Evolutionary conservation across 2,797 vertebrate genomes (phyloP).

Genomic region (Sebastes itinus): DNA sequence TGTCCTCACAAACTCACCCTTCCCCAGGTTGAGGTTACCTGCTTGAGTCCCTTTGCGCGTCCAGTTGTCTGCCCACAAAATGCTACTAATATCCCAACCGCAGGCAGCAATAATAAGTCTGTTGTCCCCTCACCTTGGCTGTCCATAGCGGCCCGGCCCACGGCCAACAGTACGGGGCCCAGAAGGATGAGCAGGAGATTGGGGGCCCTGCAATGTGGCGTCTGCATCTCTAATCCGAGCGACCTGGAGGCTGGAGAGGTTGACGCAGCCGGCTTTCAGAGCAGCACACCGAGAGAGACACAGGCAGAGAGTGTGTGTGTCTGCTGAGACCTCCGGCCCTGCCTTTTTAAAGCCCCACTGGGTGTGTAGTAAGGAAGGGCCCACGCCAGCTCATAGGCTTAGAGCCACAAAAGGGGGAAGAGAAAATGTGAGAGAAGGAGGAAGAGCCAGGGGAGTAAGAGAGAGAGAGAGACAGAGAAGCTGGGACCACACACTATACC

Average conservation of each 20-base stretch:
- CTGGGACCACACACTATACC: slow-evolving; percentile 75
- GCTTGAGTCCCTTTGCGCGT: slow-evolving; percentile 8
- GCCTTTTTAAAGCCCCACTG: slow-evolving; percentile 83
- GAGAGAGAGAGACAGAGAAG: slow-evolving; percentile 14
- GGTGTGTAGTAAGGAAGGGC: slow-evolving; percentile 80
- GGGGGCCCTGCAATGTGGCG: slow-evolving; percentile 42
- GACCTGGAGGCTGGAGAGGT: slow-evolving; percentile 56
- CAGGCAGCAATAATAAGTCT: slow-evolving; percentile 44
- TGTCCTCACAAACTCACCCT: slow-evolving; percentile 27
- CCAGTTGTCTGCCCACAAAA: slow-evolving; percentile 47
- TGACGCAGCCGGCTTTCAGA: slow-evolving; percentile 42
- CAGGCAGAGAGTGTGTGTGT: slow-evolving; percentile 58
- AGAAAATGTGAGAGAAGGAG: slow-evolving; percentile 60
- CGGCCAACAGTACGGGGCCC: slow-evolving; percentile 63
- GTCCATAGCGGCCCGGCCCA: slow-evolving; percentile 43
- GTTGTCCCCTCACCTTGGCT: slow-evolving; percentile 79
- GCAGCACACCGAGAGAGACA: slow-evolving; percentile 37
- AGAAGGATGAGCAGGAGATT: slow-evolving; percentile 66
- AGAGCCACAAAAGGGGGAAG: slow-evolving; percentile 68
- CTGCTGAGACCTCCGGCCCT: slow-evolving; percentile 75
- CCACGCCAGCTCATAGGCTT: slow-evolving; percentile 82
- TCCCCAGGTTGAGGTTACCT: slow-evolving; percentile 58
- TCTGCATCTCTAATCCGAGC: slow-evolving; percentile 72
- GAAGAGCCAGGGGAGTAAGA: slow-evolving; percentile 34
- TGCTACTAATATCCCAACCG: slow-evolving; percentile 55